Conservation (phyloP, 2,888 invertebrate genomes). For the Patella caerulea region DNA sequence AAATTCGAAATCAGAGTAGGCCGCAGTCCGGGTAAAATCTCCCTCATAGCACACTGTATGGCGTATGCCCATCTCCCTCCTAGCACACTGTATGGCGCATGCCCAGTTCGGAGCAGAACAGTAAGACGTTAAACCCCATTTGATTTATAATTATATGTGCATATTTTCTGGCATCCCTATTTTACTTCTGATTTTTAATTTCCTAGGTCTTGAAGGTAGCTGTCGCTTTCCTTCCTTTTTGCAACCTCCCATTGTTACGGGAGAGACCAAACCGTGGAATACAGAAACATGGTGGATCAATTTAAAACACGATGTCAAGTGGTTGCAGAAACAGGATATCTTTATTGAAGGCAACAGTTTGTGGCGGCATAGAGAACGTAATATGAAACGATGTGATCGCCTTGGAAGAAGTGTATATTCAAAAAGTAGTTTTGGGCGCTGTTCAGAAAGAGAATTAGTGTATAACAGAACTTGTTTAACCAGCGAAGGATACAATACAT, state of each 20-base stretch:
- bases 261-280: slow-evolving; percentile 53
- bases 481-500: slow-evolving; percentile 46
- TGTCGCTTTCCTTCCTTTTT: slow-evolving; percentile 58
- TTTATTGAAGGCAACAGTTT: slow-evolving; percentile 52
- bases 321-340: slow-evolving; percentile 55
- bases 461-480: slow-evolving; percentile 57
- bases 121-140: no score
- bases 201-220: slow-evolving; percentile 30
- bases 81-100: not conserved
- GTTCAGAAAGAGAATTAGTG: slow-evolving; percentile 46
- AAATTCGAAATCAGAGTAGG: no score
- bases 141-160: no score
- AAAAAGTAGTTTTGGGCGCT: slow-evolving; percentile 44
- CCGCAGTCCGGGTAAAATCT: no score
- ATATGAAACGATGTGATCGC: slow-evolving; percentile 48
- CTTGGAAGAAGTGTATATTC: slow-evolving; percentile 39
- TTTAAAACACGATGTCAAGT: slow-evolving; percentile 52
- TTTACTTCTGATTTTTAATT: not conserved
- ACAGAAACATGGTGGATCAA: slow-evolving; percentile 59
- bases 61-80: no score
- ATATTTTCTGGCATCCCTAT: no score
- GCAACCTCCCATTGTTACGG: slow-evolving; percentile 48
- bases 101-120: no score
- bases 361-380: slow-evolving; percentile 52
- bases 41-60: not conserved